Base-by-base conservation (phyloP, 2,888 invertebrate genomes). In the Tupiocoris notatus region DNA sequence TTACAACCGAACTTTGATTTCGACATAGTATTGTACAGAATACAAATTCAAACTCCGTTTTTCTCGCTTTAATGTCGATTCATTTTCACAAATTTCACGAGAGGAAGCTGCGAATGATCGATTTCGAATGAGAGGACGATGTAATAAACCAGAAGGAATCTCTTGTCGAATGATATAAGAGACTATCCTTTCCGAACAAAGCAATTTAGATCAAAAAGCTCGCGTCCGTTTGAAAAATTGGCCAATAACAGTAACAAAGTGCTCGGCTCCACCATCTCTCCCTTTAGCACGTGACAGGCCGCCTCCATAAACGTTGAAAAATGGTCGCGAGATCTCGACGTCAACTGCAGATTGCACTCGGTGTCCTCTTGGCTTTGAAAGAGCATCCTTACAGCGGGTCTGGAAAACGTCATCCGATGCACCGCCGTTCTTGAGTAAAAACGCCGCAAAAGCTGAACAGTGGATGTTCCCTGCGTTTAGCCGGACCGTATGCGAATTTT, bases 311-410 rank as follows among this genome's bases (percentile, higher is more conserved):
- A 68, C 68, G 18, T 59, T 70, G 70, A 70, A 39, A 70, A 70
- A 70, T 58, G 70, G 61, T 25, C 23, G 9, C 0, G 59, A n/a
- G 24, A 23, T 67, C 70, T n/a, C 61, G 56, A 18, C 70, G 70
- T 70, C 70, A 70, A 70, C 54, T 70, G 70, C 59, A 70, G 70
- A 59, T 70, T 70, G 70, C 68, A 68, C 68, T 39, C 23, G 54
- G 66, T 7, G n/a, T n/a, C 39, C 39, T 12, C 39, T 39, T 12
- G 12, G 39, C 39, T 39, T 39, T 39, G 39, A 12, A n/a, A n/a
- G n/a, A n/a, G n/a, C n/a, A n/a, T n/a, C n/a, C n/a, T 39, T 3
- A 39, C 39, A 3, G 6, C 39, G 39, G 12, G 6, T 12, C 39
- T 39, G 39, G 12, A 39, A 39, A 39, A 2, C 56, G 20, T 23